Evolutionary conservation across 2,797 vertebrate species (phyloP).

Genomic region (Threskiornis aethiopicus): DNA sequence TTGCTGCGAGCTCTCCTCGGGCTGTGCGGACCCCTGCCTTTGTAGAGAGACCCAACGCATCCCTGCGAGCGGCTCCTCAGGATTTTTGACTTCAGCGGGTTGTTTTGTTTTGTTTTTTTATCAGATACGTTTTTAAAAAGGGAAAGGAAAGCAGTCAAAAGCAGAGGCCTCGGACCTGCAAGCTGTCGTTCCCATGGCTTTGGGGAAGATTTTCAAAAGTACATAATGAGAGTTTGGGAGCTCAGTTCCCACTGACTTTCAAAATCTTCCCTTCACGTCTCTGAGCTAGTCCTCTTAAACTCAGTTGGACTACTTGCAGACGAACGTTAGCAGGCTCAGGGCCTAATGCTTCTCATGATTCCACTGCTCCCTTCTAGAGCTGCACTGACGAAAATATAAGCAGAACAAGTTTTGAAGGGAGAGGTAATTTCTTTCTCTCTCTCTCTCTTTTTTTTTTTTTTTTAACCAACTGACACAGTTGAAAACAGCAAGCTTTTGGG

Average conservation of each 20-base stretch:
- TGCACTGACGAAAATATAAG: background rate
- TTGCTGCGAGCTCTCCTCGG: background rate
- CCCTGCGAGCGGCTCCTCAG: background rate
- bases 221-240: background rate
- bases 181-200: background rate
- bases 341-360: constrained; percentile 38
- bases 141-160: background rate
- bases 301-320: background rate
- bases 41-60: background rate
- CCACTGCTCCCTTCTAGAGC: background rate
- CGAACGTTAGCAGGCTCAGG: constrained; percentile 16
- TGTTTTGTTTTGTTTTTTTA: background rate
- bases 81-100: background rate
- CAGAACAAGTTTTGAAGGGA: constrained; percentile 8
- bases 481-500: background rate
- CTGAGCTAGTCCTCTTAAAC: background rate
- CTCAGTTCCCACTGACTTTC: background rate
- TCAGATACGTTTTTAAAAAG: background rate
- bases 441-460: background rate
- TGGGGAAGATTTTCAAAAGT: constrained; percentile 15
- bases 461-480: background rate
- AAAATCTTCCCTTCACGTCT: background rate
- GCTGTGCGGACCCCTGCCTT: background rate
- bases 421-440: background rate
- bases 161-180: background rate